phyloP scores from a whole-genome alignment of 1,140 invertebrate genomes.

The Nebria ingens region DNA sequence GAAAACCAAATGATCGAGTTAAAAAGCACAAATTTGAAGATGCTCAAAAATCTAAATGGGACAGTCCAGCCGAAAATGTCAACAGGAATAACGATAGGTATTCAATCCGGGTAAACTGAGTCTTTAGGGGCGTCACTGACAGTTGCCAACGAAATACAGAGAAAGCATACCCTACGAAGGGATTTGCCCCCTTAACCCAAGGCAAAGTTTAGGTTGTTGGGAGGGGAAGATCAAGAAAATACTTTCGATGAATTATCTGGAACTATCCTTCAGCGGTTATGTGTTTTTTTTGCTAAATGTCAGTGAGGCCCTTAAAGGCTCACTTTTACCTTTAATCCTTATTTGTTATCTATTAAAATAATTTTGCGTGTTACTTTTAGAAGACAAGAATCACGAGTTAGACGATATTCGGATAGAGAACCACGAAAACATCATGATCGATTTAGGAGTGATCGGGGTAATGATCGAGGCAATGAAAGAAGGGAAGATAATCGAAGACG shows the following conservation, averaged over 20 bases:
- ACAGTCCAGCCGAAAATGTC: constrained; percentile 17
- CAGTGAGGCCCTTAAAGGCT: constrained; percentile 10
- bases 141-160: no score
- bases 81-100: constrained; percentile 19
- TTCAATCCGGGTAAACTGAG: no score
- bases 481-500: constrained; percentile 11
- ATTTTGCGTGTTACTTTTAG: no score
- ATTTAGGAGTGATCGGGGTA: constrained; percentile 17
- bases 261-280: not conserved
- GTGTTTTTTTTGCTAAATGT: constrained; percentile 10
- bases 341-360: no score
- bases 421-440: not conserved
- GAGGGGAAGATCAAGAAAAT: not conserved
- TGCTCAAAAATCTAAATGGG: constrained; percentile 27
- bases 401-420: no score
- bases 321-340: not conserved
- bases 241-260: not conserved
- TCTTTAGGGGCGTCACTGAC: no score
- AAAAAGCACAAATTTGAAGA: not conserved
- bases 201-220: no score
- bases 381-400: no score
- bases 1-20: no score
- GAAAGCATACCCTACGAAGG: no score
- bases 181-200: no score
- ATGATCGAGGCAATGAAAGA: constrained; percentile 4